phyloP scores from a whole-genome alignment of 2,888 invertebrate species.

The Sesia apiformis region DNA sequence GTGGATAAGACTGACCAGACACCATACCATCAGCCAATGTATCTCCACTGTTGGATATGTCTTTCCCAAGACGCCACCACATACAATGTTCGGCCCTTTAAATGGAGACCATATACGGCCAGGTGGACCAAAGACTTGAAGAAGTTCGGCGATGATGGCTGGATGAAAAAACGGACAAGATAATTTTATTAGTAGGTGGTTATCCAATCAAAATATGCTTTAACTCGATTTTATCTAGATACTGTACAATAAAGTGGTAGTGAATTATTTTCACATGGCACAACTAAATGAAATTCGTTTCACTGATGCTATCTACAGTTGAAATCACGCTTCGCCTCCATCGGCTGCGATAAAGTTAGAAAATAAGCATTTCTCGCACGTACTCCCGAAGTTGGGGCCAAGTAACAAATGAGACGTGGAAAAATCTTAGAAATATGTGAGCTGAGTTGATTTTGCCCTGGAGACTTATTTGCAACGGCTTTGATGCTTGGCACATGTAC shows the following conservation, averaged over 20 bases:
- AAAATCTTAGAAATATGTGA: slow-evolving; percentile 61
- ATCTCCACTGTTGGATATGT: no score
- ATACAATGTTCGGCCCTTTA: no score
- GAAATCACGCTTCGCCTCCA: slow-evolving; percentile 9
- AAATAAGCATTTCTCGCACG: slow-evolving; percentile 40
- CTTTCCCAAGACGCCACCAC: no score
- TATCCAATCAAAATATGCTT: background rate
- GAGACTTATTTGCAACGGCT: slow-evolving; percentile 24
- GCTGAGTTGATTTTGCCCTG: slow-evolving; percentile 50
- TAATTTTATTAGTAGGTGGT: background rate
- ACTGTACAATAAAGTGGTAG: background rate
- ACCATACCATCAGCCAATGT: no score
- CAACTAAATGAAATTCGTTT: background rate
- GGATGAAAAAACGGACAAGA: no score
- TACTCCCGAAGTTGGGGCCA: slow-evolving; percentile 41
- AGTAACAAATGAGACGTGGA: slow-evolving; percentile 62
- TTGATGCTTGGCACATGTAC: slow-evolving; percentile 33
- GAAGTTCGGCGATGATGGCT: no score
- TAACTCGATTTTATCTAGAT: background rate
- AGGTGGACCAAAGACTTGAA: no score
- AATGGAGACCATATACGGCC: no score
- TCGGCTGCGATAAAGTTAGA: slow-evolving; percentile 11
- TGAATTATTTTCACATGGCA: background rate
- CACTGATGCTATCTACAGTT: slow-evolving; percentile 7
- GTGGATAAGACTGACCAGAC: no score